Conservation (phyloP, 2,113 vertebrate species). For the Nanorana parkeri region DNA sequence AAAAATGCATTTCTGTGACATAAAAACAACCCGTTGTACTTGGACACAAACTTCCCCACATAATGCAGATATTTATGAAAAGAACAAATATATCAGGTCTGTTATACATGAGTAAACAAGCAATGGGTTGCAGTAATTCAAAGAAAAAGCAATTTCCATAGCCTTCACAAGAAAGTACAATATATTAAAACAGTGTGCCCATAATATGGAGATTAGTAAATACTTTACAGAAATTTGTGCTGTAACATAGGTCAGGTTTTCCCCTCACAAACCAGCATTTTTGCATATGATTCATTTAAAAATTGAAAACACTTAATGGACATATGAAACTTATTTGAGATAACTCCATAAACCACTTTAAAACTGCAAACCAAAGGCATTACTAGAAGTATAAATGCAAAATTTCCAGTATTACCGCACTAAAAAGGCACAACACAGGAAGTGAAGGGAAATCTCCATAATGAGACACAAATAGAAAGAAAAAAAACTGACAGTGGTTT, state of each 20-base stretch:
- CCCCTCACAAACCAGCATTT: background rate
- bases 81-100: conserved; percentile 47
- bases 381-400: too few relatives aligned
- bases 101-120: conserved; percentile 44
- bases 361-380: too few relatives aligned
- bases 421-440: too few relatives aligned
- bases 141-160: conserved; percentile 50
- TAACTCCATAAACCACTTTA: too few relatives aligned
- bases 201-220: conserved; percentile 52
- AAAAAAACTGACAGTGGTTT: too few relatives aligned
- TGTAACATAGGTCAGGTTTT: background rate
- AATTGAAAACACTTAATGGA: too few relatives aligned
- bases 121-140: conserved; percentile 46
- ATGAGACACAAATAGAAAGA: too few relatives aligned
- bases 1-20: background rate
- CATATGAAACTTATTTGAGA: too few relatives aligned
- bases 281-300: background rate
- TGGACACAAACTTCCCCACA: conserved; percentile 6
- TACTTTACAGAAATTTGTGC: conserved; percentile 34
- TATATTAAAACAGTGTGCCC: conserved; percentile 36
- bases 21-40: conserved; percentile 18
- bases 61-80: conserved; percentile 29
- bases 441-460: too few relatives aligned
- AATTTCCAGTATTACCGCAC: too few relatives aligned
- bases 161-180: conserved; percentile 41